Conservation (phyloP, 1,140 invertebrate genomes). For the Macrobrachium rosenbergii region DNA sequence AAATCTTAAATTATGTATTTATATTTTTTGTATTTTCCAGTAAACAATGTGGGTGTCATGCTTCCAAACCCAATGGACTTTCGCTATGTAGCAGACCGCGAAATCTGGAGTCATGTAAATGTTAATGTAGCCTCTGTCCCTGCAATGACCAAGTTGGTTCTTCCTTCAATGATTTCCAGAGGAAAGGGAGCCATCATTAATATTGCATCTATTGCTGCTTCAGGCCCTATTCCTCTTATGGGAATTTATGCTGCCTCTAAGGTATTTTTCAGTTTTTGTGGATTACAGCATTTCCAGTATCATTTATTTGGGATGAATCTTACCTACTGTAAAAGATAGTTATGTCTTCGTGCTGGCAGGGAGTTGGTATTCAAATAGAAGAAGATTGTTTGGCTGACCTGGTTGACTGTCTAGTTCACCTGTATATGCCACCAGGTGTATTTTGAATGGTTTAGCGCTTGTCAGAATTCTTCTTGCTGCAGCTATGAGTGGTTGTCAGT, state of each 20-base stretch:
- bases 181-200: constrained; percentile 72
- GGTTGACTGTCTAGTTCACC: too few relatives aligned
- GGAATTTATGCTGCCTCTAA: constrained; percentile 75
- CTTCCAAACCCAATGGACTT: constrained; percentile 71
- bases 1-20: neutral
- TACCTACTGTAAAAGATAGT: too few relatives aligned
- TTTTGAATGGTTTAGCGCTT: too few relatives aligned
- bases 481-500: too few relatives aligned
- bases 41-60: constrained; percentile 74
- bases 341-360: too few relatives aligned
- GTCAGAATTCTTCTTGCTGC: too few relatives aligned
- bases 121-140: constrained; percentile 73
- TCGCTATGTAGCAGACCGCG: constrained; percentile 70
- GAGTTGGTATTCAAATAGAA: too few relatives aligned
- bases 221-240: constrained; percentile 73
- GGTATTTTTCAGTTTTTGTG: constrained; percentile 59
- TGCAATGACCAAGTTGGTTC: constrained; percentile 72
- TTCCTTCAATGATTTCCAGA: constrained; percentile 72
- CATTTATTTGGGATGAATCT: too few relatives aligned
- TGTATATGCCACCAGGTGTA: too few relatives aligned
- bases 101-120: constrained; percentile 72
- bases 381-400: too few relatives aligned
- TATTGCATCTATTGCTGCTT: constrained; percentile 72
- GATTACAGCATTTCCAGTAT: too few relatives aligned
- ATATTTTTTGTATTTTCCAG: constrained; percentile 67